These are phyloP conservation scores for Hypomecis punctinalis DNA, from an alignment of 2,888 invertebrate species.

Conservation along the genomic window DNA sequence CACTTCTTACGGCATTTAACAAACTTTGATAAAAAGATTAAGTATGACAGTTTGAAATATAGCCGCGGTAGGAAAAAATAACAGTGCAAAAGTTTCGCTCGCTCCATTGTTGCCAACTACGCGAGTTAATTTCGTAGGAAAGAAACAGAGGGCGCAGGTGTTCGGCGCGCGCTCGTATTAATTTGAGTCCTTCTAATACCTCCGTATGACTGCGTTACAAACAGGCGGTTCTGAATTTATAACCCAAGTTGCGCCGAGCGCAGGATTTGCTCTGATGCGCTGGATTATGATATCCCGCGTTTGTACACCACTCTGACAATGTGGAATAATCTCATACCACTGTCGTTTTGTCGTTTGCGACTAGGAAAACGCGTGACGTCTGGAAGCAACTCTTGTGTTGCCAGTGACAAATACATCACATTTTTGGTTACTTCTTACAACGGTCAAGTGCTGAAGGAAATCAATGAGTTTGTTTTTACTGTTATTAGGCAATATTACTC, in stretches of 20 bases:
- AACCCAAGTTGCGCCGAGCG: conserved; percentile 69
- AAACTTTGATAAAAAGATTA: conserved; percentile 86
- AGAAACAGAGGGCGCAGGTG: conserved; percentile 80
- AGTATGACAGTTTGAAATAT: conserved; percentile 85
- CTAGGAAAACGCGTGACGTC: no score
- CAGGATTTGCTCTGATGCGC: conserved; percentile 63
- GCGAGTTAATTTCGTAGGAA: conserved; percentile 80
- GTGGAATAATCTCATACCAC: not conserved
- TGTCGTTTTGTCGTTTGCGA: not conserved
- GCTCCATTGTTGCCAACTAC: conserved; percentile 77
- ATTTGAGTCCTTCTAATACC: conserved; percentile 81
- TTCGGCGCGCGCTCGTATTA: conserved; percentile 70
- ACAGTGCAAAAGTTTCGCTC: conserved; percentile 75
- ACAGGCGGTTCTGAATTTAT: conserved; percentile 74
- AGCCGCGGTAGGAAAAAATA: conserved; percentile 79
- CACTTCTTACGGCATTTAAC: conserved; percentile 81
- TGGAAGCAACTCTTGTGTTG: no score
- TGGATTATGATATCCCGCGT: conserved; percentile 73
- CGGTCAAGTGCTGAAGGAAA: not conserved
- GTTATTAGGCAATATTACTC: no score
- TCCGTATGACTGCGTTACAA: conserved; percentile 73
- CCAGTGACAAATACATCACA: not conserved
- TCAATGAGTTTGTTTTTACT: no score
- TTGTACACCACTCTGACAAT: conserved; percentile 28
- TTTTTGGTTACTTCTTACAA: not conserved